These are phyloP conservation scores for Acromyrmex echinatior DNA, from an alignment of 1,140 invertebrate genomes.

Conservation along the genomic window DNA sequence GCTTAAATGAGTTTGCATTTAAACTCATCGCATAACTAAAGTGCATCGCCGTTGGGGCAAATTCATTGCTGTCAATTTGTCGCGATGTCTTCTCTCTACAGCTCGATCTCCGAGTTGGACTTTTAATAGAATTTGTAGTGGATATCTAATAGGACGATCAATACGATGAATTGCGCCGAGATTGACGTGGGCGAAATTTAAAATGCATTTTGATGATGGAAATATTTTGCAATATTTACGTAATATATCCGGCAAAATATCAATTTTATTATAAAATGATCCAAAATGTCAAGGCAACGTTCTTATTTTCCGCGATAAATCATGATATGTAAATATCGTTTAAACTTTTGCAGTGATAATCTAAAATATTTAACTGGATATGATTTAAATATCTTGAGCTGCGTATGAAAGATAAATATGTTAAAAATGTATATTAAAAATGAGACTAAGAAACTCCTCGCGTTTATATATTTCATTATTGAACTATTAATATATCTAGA, in stretches of 20 bases:
- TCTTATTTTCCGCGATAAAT: background rate
- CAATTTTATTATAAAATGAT: background rate
- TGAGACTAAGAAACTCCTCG: background rate
- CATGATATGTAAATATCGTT: background rate
- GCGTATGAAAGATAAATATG: background rate
- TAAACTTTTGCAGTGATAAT: background rate
- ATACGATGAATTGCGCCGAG: slow-evolving; percentile 6
- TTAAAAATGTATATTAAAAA: background rate
- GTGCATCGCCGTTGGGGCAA: slow-evolving; percentile 31
- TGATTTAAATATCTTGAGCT: background rate
- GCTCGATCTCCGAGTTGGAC: background rate
- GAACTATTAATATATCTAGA: background rate
- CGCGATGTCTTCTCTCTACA: slow-evolving; percentile 6
- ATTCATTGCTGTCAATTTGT: slow-evolving; percentile 51
- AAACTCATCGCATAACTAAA: slow-evolving; percentile 20
- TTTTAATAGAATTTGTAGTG: slow-evolving; percentile 50
- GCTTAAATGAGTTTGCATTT: slow-evolving; percentile 50
- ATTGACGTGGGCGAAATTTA: background rate
- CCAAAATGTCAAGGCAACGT: background rate
- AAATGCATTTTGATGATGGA: background rate
- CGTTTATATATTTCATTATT: background rate
- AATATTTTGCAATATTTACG: background rate
- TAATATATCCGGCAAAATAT: background rate
- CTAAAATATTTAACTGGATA: background rate
- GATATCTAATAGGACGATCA: slow-evolving; percentile 27